These are phyloP conservation scores for Eledone cirrhosa DNA, from an alignment of 2,888 invertebrate species.

Conservation along the genomic window DNA sequence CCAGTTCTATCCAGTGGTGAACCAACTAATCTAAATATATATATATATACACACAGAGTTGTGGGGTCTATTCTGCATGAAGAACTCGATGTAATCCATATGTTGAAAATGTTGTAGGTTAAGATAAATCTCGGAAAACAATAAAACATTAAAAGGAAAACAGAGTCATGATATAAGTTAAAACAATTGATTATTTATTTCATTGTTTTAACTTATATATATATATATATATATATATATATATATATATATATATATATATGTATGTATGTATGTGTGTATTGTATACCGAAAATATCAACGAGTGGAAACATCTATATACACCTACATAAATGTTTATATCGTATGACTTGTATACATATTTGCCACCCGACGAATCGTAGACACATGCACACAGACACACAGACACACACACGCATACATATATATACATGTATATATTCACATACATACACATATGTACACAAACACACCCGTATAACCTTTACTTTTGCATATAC, in stretches of 20 bases:
- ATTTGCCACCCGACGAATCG: too few species aligned
- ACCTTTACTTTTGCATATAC: background rate
- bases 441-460: background rate
- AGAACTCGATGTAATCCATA: too few species aligned
- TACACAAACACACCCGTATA: background rate
- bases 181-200: too few species aligned
- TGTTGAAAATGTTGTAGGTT: too few species aligned
- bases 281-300: background rate
- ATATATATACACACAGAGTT: too few species aligned
- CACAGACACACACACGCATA: background rate
- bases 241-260: background rate
- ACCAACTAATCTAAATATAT: too few species aligned
- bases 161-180: too few species aligned
- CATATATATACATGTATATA: background rate
- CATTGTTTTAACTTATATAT: background rate
- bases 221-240: background rate
- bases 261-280: background rate
- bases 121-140: too few species aligned
- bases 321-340: background rate
- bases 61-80: too few species aligned
- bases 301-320: background rate
- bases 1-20: too few species aligned
- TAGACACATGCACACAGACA: background rate
- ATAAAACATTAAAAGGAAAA: too few species aligned
- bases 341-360: background rate